phyloP scores from a whole-genome alignment of 1,140 invertebrate species.

The Portunus trituberculatus region DNA sequence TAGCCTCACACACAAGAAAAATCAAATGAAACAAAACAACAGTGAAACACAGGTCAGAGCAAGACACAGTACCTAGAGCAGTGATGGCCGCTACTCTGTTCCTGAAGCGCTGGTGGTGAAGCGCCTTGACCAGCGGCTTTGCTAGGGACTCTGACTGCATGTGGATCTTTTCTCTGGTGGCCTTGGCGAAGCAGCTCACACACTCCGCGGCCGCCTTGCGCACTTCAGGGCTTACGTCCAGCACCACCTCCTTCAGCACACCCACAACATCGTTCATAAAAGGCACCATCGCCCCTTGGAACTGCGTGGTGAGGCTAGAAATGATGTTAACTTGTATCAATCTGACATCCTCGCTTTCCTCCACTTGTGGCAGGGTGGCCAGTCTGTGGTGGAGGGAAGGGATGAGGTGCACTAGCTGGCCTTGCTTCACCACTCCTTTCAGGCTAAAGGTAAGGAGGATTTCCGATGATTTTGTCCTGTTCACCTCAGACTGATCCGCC shows the following conservation, averaged over 20 bases:
- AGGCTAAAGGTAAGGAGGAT: slow-evolving; percentile 48
- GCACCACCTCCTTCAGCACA: slow-evolving; percentile 49
- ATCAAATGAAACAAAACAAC: too few relatives aligned
- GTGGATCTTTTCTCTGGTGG: slow-evolving; percentile 52
- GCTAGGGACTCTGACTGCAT: slow-evolving; percentile 65
- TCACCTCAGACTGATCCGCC: slow-evolving; percentile 54
- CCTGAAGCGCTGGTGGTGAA: slow-evolving; percentile 60
- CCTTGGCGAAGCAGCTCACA: slow-evolving; percentile 46
- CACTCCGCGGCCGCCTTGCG: slow-evolving; percentile 55
- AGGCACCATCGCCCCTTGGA: slow-evolving; percentile 57
- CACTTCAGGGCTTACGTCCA: slow-evolving; percentile 59
- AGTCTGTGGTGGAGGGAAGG: slow-evolving; percentile 62
- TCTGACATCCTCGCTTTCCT: slow-evolving; percentile 68
- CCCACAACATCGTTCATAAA: slow-evolving; percentile 63
- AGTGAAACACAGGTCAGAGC: too few relatives aligned
- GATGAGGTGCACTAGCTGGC: slow-evolving; percentile 53
- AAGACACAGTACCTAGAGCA: slow-evolving; percentile 51
- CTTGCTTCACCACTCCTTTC: background rate
- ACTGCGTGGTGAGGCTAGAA: background rate
- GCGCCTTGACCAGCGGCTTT: slow-evolving; percentile 52
- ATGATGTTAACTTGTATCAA: slow-evolving; percentile 45
- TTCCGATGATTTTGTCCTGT: slow-evolving; percentile 49
- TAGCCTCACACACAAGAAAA: too few relatives aligned
- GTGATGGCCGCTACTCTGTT: slow-evolving; percentile 62
- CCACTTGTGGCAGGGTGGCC: slow-evolving; percentile 21